Evolutionary conservation across 2,113 vertebrate genomes (phyloP), one percentile per base, ranked within the genome.

Genomic region (Genyomyrus donnyi): DNA sequence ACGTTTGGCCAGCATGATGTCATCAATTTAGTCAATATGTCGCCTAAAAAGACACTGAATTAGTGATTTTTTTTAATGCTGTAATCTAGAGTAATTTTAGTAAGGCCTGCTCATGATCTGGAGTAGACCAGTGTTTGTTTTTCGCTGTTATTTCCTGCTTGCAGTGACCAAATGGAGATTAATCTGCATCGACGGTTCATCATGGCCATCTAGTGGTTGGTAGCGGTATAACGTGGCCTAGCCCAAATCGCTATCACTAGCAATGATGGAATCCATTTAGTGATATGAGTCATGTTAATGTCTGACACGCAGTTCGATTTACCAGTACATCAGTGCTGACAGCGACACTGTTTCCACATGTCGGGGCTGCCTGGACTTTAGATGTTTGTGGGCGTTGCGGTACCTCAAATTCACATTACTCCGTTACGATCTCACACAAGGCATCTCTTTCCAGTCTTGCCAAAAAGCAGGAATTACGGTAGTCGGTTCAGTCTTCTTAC

Each of bases 361-460:
- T 48, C 53, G 91, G 88, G 77, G 88, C 92, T 0, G 80, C 90
- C 66, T 92, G 92, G 91, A 48, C 90, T 91, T 92, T 91, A 89
- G 91, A 88, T 88, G 87, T 77, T 90, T 90, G 92, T 88, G 91
- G 0, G 53, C 91, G 89, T 91, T 89, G 21, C 90, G 88, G 91
- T 91, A 91, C 92, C 92, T 95, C 94, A 93, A 93, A 94, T 94
- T 93, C 91, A 95, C 92, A 94, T 92, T 80, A 91, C 90, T 91
- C 46, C 87, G 89, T 92, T 93, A 93, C 83, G 91, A 90, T 66
- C 89, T 90, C 91, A 91, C 87, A 91, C 45, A 83, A 6, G 9
- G 24, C 48, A 88, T 90, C 15, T 45, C 53, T 31, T 50, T 90
- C 90, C 15, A 80, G 89, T 89, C 62, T 45, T 87, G 39, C 56